Evolutionary conservation across 1,140 invertebrate genomes (phyloP), one percentile per base, ranked within the genome.

Genomic region (Drosophila truncata): DNA sequence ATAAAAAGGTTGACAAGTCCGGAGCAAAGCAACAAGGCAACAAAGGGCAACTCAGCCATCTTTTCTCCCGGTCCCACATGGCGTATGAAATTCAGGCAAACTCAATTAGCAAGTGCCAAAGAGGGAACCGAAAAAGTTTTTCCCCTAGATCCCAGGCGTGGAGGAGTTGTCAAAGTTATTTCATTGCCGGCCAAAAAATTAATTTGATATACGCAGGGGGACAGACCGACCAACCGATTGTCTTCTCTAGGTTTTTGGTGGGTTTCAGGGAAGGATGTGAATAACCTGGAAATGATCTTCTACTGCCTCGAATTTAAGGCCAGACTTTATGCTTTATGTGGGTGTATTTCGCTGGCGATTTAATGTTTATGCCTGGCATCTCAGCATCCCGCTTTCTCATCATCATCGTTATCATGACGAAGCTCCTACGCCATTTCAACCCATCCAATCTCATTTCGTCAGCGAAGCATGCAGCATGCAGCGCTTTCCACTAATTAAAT

Each of bases 81-180:
- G 67, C 70, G 35, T 49, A 73, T 72, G 67, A 31, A 72, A 60
- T 49, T 72, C 42, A 18, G 54, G 55, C 52, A 72, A 73, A 73
- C 70, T 73, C 66, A 73, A 73, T 73, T 73, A 73, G 70, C 70
- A 73, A 73, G 70, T 73, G 70, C 67, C 67, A 76, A 66, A 66
- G 31, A 52, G 73, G 61, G 18, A 29, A 29, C 35, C 37, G 27
- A 9, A 50, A 50, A 67, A 70, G 27, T 35, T 70, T 70, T 41
- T 66, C 14, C 35, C 13, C 20, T 33, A 37, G 35, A 64, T 41
- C 59, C 50, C 70, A 64, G 27, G 33, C 42, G 44, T 25, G 44
- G 27, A 54, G 35, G 65, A 69, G 55, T 78, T 76, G 52, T 66
- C 63, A 78, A 78, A 78, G 74, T 75, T 74, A 63, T 74, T 74